Base-by-base conservation (phyloP, 2,888 invertebrate species). In the Linyphia triangularis region DNA sequence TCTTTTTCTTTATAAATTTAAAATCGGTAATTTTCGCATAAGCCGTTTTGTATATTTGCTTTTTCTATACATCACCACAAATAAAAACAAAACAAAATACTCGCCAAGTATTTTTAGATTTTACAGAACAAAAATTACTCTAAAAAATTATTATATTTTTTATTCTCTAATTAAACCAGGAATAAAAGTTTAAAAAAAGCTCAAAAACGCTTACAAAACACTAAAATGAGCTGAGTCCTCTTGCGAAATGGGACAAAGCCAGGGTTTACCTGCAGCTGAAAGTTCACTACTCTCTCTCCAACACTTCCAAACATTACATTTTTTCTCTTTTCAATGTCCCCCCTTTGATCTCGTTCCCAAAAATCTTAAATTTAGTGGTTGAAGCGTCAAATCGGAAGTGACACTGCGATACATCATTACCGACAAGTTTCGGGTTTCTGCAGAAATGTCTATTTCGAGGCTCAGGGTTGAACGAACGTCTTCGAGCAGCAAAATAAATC, bases 371-470 rank as follows among this genome's bases (percentile, higher is more conserved):
- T 59, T 73, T 33, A 28, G 57, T 57, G 57, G 57, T 30, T 67
- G 67, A 13, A 5, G 19, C 26, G 28, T 67, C 67, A 67, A 79
- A 28, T 65, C 51, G 67, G 51, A 79, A 78, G 37, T 22, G 24
- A 65, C n/a, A 78, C 78, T 78, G 26, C 28, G 13, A 63, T 63
- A 63, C 63, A 63, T 79, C 79, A 79, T 79, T 65, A n/a, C 19
- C 43, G 9, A 26, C 40, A 26, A 63, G 70, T 70, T 61, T 82
- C 59, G 61, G 70, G 70, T 61, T 70, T 82, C 82, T 22, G 37
- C 24, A 19, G 70, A 59, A 70, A 82, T 82, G 70, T 70, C 82
- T 82, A 73, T 83, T 83, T 83, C 83, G 73, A 83, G 83, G n/a
- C n/a, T 70, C 69, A 69, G 69, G 81, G 81, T n/a, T 81, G 81